Evolutionary conservation across 2,888 invertebrate species (phyloP).

Genomic region (Serripes groenlandicus): DNA sequence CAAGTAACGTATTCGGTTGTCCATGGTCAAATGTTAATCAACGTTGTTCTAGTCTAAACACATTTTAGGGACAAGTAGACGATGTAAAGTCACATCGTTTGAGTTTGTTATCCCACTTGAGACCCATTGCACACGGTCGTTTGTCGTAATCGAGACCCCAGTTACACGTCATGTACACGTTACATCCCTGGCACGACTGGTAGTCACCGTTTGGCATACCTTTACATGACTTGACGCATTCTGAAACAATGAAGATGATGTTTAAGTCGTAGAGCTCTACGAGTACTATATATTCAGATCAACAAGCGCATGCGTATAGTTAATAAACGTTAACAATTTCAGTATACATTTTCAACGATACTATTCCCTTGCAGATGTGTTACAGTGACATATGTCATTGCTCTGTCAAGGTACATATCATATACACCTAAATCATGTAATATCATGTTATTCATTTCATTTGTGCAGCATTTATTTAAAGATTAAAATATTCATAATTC

Average conservation of each 20-base stretch:
- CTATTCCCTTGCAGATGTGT: background rate
- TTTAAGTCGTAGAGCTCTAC: too few species aligned
- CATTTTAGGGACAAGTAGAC: conserved; percentile 51
- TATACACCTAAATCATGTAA: too few species aligned
- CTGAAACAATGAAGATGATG: conserved; percentile 57
- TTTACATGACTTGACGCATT: conserved; percentile 65
- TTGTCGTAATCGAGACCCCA: conserved; percentile 56
- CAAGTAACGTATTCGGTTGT: too few species aligned
- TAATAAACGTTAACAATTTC: background rate
- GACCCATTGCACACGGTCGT: conserved; percentile 58
- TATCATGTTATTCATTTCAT: too few species aligned
- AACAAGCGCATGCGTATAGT: background rate
- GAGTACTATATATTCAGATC: background rate
- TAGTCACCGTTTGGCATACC: conserved; percentile 67
- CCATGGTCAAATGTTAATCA: background rate
- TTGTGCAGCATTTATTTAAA: too few species aligned
- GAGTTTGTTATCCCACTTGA: conserved; percentile 61
- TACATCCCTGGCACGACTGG: conserved; percentile 69
- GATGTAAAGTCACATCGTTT: conserved; percentile 64
- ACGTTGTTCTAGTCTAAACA: background rate
- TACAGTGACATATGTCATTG: background rate
- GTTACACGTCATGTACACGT: conserved; percentile 66
- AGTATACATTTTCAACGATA: background rate
- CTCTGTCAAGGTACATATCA: background rate
- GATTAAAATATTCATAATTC: too few species aligned